Base-by-base conservation (phyloP, 2,113 vertebrate species). In the Leiothrix lutea region DNA sequence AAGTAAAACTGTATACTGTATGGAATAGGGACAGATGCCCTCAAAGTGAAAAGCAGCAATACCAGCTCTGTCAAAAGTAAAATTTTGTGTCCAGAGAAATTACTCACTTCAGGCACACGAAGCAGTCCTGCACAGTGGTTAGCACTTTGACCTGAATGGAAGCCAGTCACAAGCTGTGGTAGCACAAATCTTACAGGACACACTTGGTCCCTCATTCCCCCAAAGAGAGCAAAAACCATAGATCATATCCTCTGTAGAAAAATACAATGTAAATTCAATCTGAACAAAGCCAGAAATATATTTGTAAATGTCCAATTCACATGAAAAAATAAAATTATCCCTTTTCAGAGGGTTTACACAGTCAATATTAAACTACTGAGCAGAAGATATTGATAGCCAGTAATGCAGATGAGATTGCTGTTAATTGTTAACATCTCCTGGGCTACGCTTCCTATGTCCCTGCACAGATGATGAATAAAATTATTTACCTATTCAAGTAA, bases 401-500 rank as follows among this genome's bases (percentile, higher is more conserved):
- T 86, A 94, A 90, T 23, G 47, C 60, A 93, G 87, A 93, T 8
- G 26, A 93, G 86, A 96, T 80, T 88, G 75, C 69, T 81, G 94
- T 90, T 96, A 96, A 96, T 96, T 95, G 92, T 96, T 95, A 95
- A 83, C 93, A 96, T 96, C 96, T 96, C 94, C 75, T 86, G 93
- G 92, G 96, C 93, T 92, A 84, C 1, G 0, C 64, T 92, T 95
- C 86, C 88, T 84, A 72, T 2, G 44, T 96, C 92, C 93, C 94
- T 51, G 48, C 82, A 84, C 86, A 86, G 94, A 94, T 74, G 82
- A 96, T 86, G 95, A 95, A 96, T 97, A 96, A 88, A 96, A 96
- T 96, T 96, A 97, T 97, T 96, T 96, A 96, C 94, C 85, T 93
- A 94, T 94, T 95, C 90, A 88, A 90, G 75, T 93, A 96, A 96